Evolutionary conservation across 64 coral and sea anemone species (phyloP).

Genomic region (Dendronephthya gigantea): DNA sequence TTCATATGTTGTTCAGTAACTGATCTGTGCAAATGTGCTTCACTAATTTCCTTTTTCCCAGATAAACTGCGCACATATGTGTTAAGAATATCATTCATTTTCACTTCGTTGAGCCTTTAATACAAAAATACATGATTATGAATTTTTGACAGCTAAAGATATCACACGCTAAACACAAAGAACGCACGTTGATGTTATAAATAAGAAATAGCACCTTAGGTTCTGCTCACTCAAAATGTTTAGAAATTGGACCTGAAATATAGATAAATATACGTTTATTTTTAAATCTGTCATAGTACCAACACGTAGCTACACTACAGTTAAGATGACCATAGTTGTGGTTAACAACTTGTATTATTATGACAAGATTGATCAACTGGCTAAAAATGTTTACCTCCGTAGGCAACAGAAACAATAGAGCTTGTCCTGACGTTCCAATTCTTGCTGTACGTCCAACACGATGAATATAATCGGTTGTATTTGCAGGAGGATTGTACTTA

Average conservation of each 20-base stretch:
- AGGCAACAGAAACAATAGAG: conserved; percentile 76
- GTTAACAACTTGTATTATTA: too few species aligned
- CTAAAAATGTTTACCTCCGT: conserved; percentile 40
- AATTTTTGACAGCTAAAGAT: background rate
- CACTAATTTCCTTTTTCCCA: background rate
- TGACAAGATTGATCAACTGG: too few species aligned
- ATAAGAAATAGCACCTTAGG: conserved; percentile 28
- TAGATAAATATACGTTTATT: background rate
- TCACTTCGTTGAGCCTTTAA: background rate
- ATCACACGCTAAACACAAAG: background rate
- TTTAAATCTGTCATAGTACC: background rate
- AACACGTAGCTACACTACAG: background rate
- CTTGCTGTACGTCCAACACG: conserved; percentile 89
- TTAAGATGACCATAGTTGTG: background rate
- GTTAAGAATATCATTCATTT: background rate
- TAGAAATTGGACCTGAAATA: conserved; percentile 62
- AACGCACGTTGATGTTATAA: too few species aligned
- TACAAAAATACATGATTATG: background rate
- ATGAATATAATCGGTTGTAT: conserved; percentile 72
- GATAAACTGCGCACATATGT: background rate
- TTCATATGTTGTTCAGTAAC: background rate
- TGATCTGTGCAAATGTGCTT: background rate
- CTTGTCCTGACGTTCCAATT: conserved; percentile 63
- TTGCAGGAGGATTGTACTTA: conserved; percentile 79
- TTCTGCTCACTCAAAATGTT: conserved; percentile 51